Conservation (phyloP, 2,888 invertebrate genomes). For the Tanypteryx hageni region DNA sequence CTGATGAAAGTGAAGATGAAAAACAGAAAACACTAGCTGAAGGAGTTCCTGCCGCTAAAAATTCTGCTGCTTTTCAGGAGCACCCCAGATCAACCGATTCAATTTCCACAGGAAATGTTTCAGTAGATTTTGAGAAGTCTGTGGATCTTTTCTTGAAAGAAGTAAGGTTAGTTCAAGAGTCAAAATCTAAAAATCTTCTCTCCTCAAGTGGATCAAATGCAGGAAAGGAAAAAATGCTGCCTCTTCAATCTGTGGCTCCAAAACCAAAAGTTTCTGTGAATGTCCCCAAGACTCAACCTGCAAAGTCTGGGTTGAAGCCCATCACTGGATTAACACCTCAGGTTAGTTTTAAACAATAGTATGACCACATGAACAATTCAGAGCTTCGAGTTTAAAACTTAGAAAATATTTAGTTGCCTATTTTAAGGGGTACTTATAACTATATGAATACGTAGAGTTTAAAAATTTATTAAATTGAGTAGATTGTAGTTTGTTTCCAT, state of each 20-base stretch:
- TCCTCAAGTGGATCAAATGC: background rate
- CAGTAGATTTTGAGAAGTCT: slow-evolving; percentile 73
- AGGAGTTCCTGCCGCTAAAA: background rate
- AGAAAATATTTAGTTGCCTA: background rate
- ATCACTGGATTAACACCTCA: slow-evolving; percentile 34
- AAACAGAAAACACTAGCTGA: background rate
- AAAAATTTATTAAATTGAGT: background rate
- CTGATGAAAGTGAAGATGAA: slow-evolving; percentile 49
- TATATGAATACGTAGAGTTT: background rate
- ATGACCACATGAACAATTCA: no score
- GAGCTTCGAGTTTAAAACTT: background rate
- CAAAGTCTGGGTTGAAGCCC: background rate
- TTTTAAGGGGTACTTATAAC: background rate
- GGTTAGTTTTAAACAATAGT: slow-evolving; percentile 28
- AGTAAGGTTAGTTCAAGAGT: slow-evolving; percentile 72
- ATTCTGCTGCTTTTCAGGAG: background rate
- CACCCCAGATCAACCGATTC: background rate
- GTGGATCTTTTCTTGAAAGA: slow-evolving; percentile 73
- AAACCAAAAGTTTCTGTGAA: background rate
- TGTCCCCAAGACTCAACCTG: background rate
- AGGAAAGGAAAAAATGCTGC: background rate
- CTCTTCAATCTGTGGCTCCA: background rate
- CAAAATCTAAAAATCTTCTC: slow-evolving; percentile 44
- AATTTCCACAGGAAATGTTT: background rate
- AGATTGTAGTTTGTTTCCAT: background rate